Percentiles rank a stretch among this genome's conserved stretches.
These are phyloP conservation scores for Machimus atricapillus DNA, from an alignment of 2,888 invertebrate species.

Conservation along the genomic window DNA sequence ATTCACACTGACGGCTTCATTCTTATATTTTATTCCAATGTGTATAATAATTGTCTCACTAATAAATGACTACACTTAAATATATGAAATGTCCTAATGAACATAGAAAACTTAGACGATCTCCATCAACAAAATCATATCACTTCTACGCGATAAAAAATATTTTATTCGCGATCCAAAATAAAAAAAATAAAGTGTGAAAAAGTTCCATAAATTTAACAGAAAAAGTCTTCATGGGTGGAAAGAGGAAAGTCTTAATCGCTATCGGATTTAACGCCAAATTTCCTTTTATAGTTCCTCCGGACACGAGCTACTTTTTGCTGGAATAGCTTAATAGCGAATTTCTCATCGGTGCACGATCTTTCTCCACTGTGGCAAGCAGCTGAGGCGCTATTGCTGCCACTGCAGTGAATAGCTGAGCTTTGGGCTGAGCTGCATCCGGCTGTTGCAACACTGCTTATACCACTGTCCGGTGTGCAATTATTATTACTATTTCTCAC, in stretches of 20 bases:
- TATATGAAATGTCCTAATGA: not conserved
- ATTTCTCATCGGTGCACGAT: slow-evolving; percentile 47
- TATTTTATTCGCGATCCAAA: not conserved
- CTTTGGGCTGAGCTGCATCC: slow-evolving; percentile 48
- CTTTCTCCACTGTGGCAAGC: slow-evolving; percentile 3
- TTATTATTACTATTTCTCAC: slow-evolving; percentile 42
- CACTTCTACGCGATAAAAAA: not conserved
- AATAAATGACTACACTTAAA: slow-evolving; percentile 3
- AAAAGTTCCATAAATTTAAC: not conserved
- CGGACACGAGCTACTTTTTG: slow-evolving; percentile 70
- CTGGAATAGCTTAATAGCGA: slow-evolving; percentile 52
- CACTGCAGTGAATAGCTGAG: slow-evolving; percentile 44
- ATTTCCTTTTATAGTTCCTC: slow-evolving; percentile 70
- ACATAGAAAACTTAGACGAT: not conserved
- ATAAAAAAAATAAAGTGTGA: not conserved
- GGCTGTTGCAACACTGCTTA: slow-evolving; percentile 47
- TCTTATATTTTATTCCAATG: not conserved
- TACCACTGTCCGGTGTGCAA: slow-evolving; percentile 55
- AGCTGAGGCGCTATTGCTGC: slow-evolving; percentile 2
- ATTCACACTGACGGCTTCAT: not conserved
- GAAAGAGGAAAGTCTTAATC: slow-evolving; percentile 58
- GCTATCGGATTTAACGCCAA: slow-evolving; percentile 70
- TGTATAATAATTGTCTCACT: not conserved
- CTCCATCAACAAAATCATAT: not conserved
- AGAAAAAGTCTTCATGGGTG: not conserved